A percentile compares a stretch with the other conserved stretches of the same genome.
Evolutionary conservation across 2,888 invertebrate species (phyloP).

Genomic region (Steinernema hermaphroditum): DNA sequence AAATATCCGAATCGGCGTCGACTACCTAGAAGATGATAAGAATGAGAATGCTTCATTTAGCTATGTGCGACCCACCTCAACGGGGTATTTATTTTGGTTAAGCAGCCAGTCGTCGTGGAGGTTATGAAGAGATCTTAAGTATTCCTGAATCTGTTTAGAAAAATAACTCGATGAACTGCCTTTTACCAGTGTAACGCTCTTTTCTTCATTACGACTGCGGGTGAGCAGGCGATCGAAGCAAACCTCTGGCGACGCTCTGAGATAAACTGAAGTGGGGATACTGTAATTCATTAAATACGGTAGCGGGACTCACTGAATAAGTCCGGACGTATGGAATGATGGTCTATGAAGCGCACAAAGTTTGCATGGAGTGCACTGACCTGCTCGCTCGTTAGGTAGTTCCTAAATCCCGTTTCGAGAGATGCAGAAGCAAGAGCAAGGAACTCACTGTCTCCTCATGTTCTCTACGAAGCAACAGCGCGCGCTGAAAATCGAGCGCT

Average conservation of each 20-base stretch:
- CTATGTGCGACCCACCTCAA: neutral
- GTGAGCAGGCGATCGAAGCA: neutral
- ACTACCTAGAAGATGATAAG: neutral
- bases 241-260: neutral
- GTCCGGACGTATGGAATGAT: constrained; percentile 1
- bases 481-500: constrained; percentile 20
- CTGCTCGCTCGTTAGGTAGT: neutral
- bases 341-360: neutral
- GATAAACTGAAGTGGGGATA: neutral
- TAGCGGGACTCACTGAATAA: neutral
- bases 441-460: constrained; percentile 1
- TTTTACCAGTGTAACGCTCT: neutral
- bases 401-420: too few relatives aligned
- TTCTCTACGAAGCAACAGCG: constrained; percentile 18
- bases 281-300: too few relatives aligned
- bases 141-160: neutral
- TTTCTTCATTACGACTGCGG: neutral
- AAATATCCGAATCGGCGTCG: neutral
- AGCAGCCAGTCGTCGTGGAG: constrained; percentile 21
- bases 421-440: too few relatives aligned
- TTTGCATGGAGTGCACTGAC: neutral
- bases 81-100: neutral
- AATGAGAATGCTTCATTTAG: neutral
- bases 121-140: constrained; percentile 4
- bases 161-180: neutral